phyloP scores from a whole-genome alignment of 2,888 invertebrate species.

The Drosophila pseudotalamancana region DNA sequence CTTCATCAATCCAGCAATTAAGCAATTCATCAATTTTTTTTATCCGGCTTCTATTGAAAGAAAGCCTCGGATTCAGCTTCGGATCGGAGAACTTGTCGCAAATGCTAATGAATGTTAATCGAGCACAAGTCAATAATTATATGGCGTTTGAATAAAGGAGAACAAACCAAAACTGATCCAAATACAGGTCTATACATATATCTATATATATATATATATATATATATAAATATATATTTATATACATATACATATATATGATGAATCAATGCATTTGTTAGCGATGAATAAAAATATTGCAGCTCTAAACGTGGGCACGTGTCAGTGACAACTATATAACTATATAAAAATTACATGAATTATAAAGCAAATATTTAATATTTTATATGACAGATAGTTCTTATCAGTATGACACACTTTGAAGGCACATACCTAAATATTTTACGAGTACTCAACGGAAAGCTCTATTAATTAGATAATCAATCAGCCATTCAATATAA shows the following conservation, averaged over 20 bases:
- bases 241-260: background rate
- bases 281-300: background rate
- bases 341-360: no score
- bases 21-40: no score
- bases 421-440: background rate
- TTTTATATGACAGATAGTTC: background rate
- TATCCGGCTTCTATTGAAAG: slow-evolving; percentile 7
- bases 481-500: background rate
- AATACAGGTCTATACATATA: background rate
- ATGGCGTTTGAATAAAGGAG: slow-evolving; percentile 20
- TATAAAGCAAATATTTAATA: no score
- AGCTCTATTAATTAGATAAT: background rate
- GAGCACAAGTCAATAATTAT: slow-evolving; percentile 31
- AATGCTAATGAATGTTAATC: slow-evolving; percentile 56
- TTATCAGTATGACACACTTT: slow-evolving; percentile 37
- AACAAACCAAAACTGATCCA: slow-evolving; percentile 12
- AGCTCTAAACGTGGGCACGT: slow-evolving; percentile 35
- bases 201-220: background rate
- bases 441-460: background rate
- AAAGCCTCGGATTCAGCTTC: slow-evolving; percentile 1
- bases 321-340: background rate
- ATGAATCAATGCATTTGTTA: slow-evolving; percentile 11
- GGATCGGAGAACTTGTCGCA: slow-evolving; percentile 4
- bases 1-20: background rate
- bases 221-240: background rate